Evolutionary conservation across 2,888 invertebrate species (phyloP), one percentile per base, ranked within the genome.

Genomic region (Hanleya hanleyi): DNA sequence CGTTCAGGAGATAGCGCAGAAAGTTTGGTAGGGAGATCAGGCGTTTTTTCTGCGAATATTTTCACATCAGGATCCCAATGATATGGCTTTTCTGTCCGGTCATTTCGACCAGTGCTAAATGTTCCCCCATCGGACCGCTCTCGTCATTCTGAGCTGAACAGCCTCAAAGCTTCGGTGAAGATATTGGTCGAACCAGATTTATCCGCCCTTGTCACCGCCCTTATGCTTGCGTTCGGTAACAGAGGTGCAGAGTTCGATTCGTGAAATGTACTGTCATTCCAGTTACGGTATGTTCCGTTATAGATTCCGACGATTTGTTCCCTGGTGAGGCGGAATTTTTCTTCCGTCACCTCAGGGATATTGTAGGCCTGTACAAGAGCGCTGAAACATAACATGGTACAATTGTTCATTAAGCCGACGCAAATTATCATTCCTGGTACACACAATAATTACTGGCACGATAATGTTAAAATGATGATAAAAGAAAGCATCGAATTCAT

Each of bases 181-280:
- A 83, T 81, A 32, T 73, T 69, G 1, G 89, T 89, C 1, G 88
- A 87, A 6, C 89, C 89, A 5, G 88, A 88, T 35, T 83, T 84
- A 67, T 87, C 88, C 2, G 79, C 77, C 33, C 89, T 76, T 5
- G 84, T 88, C 22, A 89, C 72, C 2, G 84, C 83, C 5, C 76
- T 47, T 68, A 90, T 86, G 15, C 67, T 22, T 9, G 69, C 74
- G 50, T 74, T 33, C 0, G 88, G 88, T 15, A 89, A 71, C 0
- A 4, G 35, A 33, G 73, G 65, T 3, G 69, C 33, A 0, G 82
- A 83, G 71, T 89, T 89, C 12, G 71, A 33, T 0, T 35, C 36
- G 15, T 73, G 51, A 35, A 88, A 72, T 0, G 68, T 36, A 0
- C 84, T 62, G 61, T 87, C 82, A 71, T 88, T 83, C 88, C 88